Conservation (phyloP, 2,888 invertebrate genomes). For the Acanthosepion pharaonis region DNA sequence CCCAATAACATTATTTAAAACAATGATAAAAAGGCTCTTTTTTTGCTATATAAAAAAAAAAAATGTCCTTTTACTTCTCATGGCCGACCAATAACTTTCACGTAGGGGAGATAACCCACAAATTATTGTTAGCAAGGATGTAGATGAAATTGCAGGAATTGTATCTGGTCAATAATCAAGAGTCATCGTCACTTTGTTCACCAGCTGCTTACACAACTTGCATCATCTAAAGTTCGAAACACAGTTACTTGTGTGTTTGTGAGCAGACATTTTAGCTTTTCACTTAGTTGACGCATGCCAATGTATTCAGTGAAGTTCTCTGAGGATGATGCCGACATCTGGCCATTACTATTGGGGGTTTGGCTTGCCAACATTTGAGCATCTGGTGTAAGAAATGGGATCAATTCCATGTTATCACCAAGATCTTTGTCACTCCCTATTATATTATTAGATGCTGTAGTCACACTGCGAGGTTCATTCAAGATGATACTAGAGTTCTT, state of each 20-base stretch:
- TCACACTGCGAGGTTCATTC: constrained; percentile 53
- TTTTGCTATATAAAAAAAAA: background rate
- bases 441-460: background rate
- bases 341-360: constrained; percentile 43
- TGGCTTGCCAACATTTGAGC: constrained; percentile 37
- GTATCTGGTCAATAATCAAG: background rate
- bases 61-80: background rate
- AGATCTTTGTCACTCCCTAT: background rate
- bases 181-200: background rate
- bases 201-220: constrained; percentile 24
- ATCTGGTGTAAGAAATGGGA: constrained; percentile 54
- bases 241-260: constrained; percentile 58
- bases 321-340: background rate
- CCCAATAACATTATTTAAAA: background rate
- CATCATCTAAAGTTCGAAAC: constrained; percentile 51
- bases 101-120: background rate
- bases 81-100: background rate
- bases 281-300: constrained; percentile 56
- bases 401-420: constrained; percentile 52
- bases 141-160: background rate
- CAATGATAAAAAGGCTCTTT: background rate
- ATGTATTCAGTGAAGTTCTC: constrained; percentile 54
- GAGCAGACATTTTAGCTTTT: constrained; percentile 55
- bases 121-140: background rate
- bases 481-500: constrained; percentile 55